Conservation (phyloP, 2,888 invertebrate genomes). For the Thymelicus lineola region DNA sequence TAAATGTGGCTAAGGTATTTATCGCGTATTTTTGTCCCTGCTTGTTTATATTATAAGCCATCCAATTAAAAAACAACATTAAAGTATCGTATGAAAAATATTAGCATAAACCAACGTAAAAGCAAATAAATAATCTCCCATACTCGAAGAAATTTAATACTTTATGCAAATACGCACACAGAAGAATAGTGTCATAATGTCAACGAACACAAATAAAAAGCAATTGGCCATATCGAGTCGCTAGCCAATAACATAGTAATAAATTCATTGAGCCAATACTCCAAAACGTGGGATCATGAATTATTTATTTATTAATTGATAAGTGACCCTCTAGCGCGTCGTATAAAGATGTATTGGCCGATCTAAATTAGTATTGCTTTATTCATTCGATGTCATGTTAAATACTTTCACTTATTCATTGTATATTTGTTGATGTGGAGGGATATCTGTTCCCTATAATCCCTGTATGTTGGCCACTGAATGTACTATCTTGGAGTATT, state of each 20-base stretch:
- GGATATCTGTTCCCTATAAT: too few relatives aligned
- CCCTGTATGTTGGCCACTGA: too few relatives aligned
- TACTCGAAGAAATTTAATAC: neutral
- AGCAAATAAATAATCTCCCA: neutral
- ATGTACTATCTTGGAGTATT: too few relatives aligned
- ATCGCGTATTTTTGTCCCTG: too few relatives aligned
- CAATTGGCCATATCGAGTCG: conserved; percentile 1
- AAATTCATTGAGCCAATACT: conserved; percentile 46
- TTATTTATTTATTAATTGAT: conserved; percentile 42
- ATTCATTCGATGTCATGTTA: neutral
- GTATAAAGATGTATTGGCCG: neutral
- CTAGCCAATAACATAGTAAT: conserved; percentile 42
- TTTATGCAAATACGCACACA: conserved; percentile 4
- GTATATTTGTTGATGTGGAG: neutral
- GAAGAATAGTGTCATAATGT: neutral
- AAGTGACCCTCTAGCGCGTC: neutral
- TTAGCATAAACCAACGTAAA: too few relatives aligned
- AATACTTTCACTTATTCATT: neutral
- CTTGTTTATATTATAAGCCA: too few relatives aligned
- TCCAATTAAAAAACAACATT: too few relatives aligned
- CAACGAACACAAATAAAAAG: neutral
- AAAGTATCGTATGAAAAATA: too few relatives aligned
- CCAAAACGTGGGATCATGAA: conserved; percentile 40
- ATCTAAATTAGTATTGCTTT: conserved; percentile 1
- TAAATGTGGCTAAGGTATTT: too few relatives aligned